Base-by-base conservation (phyloP, 2,888 invertebrate species). In the Acrocera orbiculus region DNA sequence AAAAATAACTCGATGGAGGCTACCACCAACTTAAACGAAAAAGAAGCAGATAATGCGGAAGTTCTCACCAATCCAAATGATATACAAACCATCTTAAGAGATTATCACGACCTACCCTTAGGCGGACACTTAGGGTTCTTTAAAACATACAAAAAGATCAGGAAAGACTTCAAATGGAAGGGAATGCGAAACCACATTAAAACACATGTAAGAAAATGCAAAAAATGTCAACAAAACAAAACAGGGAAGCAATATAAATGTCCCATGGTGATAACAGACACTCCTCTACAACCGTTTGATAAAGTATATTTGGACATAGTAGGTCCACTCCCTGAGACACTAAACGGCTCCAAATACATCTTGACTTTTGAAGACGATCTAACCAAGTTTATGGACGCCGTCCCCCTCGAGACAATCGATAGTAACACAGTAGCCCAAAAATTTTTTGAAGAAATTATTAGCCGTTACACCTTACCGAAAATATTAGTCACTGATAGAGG, bases 401-500 rank as follows among this genome's bases (percentile, higher is more conserved):
- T 11, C 14, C 5, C 27, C 3, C 5, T 20, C 5, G 8, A 10
- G 7, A 22, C 19, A 1, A 5, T 4, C 11, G 24, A 32, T 15
- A 25, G 24, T 9, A 15, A 6, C 3, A 15, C 24, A 2, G 25
- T 32, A 1, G 32, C 32, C 5, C 14, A 32, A 32, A 25, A 3
- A n/a, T 32, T 32, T 16, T 32, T 10, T 15, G 16, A 32, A 4
- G 16, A 32, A 15, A 32, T 32, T 3, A 16, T 32, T 9, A 32
- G 15, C 1, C 9, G 22, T 11, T 30, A 30, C 15, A 4, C 2
- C 14, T 14, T 14, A 27, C 14, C 11, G 6, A 29, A 32, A 10
- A 17, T 32, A 16, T 26, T 37, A 2, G 10, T 39, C 9, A 39
- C 37, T 4, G 36, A 41, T 16, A 30, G 38, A 17, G 38, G 30